Conservation (phyloP, 2,797 vertebrate species). For the Urocyon cinereoargenteus region DNA sequence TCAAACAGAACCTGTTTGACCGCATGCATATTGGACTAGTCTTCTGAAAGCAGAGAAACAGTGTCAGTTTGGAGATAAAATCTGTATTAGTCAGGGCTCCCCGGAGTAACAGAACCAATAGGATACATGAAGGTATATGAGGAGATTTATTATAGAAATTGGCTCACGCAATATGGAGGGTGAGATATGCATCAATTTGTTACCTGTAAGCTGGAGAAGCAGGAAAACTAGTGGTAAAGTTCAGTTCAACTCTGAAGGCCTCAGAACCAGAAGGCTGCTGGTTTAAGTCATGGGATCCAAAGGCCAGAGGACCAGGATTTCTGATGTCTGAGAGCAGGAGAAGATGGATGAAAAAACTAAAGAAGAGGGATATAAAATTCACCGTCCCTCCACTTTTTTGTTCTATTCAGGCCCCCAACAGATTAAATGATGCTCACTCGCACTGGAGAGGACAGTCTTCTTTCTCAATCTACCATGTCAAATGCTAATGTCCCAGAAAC, state of each 20-base stretch:
- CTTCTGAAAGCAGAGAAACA: neutral
- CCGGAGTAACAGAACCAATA: neutral
- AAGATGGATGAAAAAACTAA: neutral
- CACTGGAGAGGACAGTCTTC: neutral
- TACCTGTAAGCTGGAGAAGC: neutral
- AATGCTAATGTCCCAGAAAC: neutral
- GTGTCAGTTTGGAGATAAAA: neutral
- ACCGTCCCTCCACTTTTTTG: neutral
- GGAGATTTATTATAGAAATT: neutral
- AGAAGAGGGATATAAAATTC: neutral
- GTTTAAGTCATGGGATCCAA: no score
- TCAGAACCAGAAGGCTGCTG: neutral
- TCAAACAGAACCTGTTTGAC: neutral
- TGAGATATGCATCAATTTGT: neutral
- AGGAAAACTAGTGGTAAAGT: neutral
- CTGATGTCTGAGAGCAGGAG: neutral
- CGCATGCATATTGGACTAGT: accelerated
- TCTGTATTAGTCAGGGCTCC: neutral
- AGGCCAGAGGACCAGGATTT: no score
- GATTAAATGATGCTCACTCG: neutral
- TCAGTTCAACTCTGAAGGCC: neutral
- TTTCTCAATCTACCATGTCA: neutral
- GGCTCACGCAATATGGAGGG: neutral
- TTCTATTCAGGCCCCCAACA: neutral
- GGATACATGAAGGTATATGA: neutral